These are phyloP conservation scores for Druceiella hillmani DNA, from an alignment of 2,888 invertebrate genomes.

Conservation along the genomic window DNA sequence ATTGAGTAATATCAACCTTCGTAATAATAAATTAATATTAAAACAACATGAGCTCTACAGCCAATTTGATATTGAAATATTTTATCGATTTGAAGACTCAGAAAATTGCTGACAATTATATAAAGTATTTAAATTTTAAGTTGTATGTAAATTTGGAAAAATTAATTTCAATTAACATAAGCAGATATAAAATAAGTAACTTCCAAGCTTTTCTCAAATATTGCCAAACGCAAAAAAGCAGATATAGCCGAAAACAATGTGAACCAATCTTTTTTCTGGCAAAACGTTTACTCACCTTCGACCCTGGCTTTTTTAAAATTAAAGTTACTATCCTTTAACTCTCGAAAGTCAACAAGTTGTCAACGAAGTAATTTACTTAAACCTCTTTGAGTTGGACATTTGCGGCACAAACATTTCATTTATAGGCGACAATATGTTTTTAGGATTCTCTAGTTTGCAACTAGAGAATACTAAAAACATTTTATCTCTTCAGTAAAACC, in stretches of 20 bases:
- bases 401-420: constrained; percentile 41
- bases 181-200: constrained; percentile 39
- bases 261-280: constrained; percentile 36
- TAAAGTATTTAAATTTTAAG: constrained; percentile 66
- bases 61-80: constrained; percentile 71
- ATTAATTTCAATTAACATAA: constrained; percentile 38
- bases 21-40: constrained; percentile 69
- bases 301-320: too few relatives aligned
- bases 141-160: constrained; percentile 39
- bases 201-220: constrained; percentile 36
- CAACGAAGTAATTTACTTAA: constrained; percentile 37
- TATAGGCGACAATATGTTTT: constrained; percentile 65
- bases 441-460: constrained; percentile 68
- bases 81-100: constrained; percentile 67
- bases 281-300: too few relatives aligned
- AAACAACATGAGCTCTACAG: constrained; percentile 69
- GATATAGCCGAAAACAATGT: constrained; percentile 44
- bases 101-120: constrained; percentile 61
- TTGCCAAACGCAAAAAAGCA: constrained; percentile 44
- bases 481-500: constrained; percentile 69
- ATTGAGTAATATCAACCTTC: constrained; percentile 70
- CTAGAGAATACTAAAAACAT: too few relatives aligned
- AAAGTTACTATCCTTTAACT: constrained; percentile 40
- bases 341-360: constrained; percentile 36
- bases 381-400: constrained; percentile 43